Evolutionary conservation across 53 echinoderm and acorn worm genomes (phyloP).

Genomic region (Antedon mediterranea): DNA sequence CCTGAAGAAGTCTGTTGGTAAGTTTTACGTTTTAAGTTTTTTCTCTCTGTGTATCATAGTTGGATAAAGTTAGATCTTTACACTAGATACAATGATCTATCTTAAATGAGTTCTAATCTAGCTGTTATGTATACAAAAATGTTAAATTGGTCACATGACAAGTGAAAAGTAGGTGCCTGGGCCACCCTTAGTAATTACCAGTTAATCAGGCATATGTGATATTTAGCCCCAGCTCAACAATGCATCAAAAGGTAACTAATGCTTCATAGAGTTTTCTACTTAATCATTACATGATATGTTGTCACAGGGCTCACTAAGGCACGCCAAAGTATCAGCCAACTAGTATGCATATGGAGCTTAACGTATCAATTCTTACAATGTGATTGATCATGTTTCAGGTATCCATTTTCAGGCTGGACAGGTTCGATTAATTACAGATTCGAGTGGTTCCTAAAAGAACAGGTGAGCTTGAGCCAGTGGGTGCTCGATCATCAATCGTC

Average conservation of each 20-base stretch:
- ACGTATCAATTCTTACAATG: background rate
- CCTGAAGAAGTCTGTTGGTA: constrained; percentile 66
- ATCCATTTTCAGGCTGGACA: background rate
- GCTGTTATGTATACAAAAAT: background rate
- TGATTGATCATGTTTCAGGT: background rate
- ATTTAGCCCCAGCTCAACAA: background rate
- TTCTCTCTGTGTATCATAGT: no score
- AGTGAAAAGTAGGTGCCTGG: background rate
- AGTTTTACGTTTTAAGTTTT: no score
- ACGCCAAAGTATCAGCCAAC: background rate
- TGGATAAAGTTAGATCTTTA: no score
- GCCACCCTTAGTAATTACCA: background rate
- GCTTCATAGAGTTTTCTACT: background rate
- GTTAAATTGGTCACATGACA: background rate
- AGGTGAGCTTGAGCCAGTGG: background rate
- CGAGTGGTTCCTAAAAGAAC: background rate
- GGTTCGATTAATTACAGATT: background rate
- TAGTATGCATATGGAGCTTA: background rate
- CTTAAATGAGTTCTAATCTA: background rate
- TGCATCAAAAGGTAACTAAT: background rate
- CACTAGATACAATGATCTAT: no score
- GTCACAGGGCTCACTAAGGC: background rate
- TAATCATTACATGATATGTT: background rate
- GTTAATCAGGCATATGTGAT: background rate
- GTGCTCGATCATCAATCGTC: background rate